Evolutionary conservation across 2,797 vertebrate genomes (phyloP).

Genomic region (Selene dorsalis): DNA sequence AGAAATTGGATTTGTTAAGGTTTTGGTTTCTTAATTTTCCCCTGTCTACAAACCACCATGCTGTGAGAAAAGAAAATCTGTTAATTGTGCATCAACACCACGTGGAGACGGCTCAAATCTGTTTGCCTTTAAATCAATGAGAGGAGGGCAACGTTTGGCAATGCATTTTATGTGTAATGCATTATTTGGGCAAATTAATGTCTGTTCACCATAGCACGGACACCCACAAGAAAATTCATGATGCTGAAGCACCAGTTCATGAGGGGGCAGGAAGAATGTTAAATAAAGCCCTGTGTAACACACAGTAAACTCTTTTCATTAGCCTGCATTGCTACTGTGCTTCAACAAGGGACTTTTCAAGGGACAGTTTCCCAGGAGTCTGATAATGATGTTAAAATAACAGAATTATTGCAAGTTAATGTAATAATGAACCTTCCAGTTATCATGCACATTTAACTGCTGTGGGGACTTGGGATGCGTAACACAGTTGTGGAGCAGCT

Average conservation of each 20-base stretch:
- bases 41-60: background rate
- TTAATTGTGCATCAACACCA: background rate
- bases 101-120: background rate
- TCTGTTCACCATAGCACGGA: background rate
- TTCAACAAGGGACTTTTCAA: too few relatives aligned
- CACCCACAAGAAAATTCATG: background rate
- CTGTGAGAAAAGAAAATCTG: background rate
- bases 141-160: background rate
- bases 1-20: slow-evolving; percentile 11
- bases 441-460: slow-evolving; percentile 8
- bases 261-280: background rate
- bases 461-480: slow-evolving; percentile 8
- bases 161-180: background rate
- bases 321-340: background rate
- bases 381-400: background rate
- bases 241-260: background rate
- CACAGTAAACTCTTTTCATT: background rate
- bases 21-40: slow-evolving; percentile 21
- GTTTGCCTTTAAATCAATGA: slow-evolving; percentile 27
- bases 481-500: background rate
- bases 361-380: slow-evolving; percentile 17
- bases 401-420: background rate
- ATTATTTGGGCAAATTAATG: slow-evolving; percentile 5
- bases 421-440: slow-evolving; percentile 5
- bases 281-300: background rate